These are phyloP conservation scores for Anodontia alba DNA, from an alignment of 2,888 invertebrate genomes.

Conservation along the genomic window DNA sequence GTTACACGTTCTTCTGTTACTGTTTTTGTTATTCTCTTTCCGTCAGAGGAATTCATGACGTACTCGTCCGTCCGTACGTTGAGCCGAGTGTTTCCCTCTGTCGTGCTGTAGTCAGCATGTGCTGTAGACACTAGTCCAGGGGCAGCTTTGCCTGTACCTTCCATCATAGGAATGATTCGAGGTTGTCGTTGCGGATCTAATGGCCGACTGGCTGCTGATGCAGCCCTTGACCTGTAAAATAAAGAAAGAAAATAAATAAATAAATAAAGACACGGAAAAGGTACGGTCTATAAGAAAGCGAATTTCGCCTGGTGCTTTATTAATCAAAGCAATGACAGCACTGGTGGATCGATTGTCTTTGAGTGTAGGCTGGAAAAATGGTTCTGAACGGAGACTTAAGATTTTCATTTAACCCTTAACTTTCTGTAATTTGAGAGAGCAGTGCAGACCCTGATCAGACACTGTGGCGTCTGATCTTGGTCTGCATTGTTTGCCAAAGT, in stretches of 20 bases:
- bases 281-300: no score
- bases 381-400: no score
- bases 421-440: no score
- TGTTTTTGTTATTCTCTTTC: conserved; percentile 53
- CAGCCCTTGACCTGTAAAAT: conserved; percentile 39
- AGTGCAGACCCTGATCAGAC: no score
- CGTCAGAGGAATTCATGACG: conserved; percentile 38
- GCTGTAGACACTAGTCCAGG: conserved; percentile 45
- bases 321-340: no score
- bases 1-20: conserved; percentile 52
- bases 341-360: no score
- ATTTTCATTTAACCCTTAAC: no score
- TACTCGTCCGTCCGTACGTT: conserved; percentile 50
- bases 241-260: neutral
- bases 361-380: no score
- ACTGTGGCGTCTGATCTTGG: no score
- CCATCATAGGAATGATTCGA: conserved; percentile 41
- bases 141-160: conserved; percentile 22
- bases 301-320: no score
- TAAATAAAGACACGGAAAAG: no score
- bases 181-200: conserved; percentile 47
- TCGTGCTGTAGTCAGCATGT: conserved; percentile 32
- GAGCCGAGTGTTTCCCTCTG: conserved; percentile 39
- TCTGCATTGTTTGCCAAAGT: no score
- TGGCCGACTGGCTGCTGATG: conserved; percentile 33